Percentiles rank a stretch among this genome's conserved stretches.
Conservation (phyloP, 2,888 invertebrate genomes). For the Rambutsinella grinnellia region DNA sequence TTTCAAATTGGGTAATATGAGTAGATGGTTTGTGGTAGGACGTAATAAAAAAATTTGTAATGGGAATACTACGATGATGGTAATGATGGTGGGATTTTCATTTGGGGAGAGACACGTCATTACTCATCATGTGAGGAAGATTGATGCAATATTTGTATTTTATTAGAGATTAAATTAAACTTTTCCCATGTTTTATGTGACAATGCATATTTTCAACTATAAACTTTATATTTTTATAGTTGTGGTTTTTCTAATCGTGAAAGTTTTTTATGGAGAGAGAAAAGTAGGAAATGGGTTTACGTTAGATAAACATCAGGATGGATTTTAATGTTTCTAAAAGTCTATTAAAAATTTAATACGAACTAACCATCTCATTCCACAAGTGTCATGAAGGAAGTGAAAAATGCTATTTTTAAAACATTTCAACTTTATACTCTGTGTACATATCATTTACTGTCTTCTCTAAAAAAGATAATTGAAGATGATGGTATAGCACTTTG, state of each 20-base stretch:
- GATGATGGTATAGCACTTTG: not conserved
- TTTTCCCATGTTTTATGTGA: not conserved
- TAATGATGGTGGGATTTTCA: no score
- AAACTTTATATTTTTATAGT: no score
- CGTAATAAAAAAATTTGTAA: not conserved
- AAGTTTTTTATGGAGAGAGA: no score
- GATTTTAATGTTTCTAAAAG: not conserved
- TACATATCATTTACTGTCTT: not conserved
- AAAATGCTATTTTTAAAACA: no score
- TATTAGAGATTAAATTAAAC: not conserved
- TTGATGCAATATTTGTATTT: slow-evolving; percentile 11
- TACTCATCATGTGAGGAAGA: not conserved
- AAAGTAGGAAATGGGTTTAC: no score
- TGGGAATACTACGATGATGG: no score
- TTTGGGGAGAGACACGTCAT: no score
- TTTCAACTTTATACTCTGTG: no score
- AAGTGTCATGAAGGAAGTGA: no score
- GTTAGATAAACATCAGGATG: slow-evolving; percentile 10
- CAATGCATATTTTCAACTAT: slow-evolving; percentile 9
- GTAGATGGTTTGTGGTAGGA: not conserved
- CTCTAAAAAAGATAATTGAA: not conserved
- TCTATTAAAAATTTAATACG: not conserved
- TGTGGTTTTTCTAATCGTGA: no score
- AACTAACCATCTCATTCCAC: no score
- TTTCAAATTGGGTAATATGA: no score